Base-by-base conservation (phyloP, 2,888 invertebrate species). In the Junonia oenone region DNA sequence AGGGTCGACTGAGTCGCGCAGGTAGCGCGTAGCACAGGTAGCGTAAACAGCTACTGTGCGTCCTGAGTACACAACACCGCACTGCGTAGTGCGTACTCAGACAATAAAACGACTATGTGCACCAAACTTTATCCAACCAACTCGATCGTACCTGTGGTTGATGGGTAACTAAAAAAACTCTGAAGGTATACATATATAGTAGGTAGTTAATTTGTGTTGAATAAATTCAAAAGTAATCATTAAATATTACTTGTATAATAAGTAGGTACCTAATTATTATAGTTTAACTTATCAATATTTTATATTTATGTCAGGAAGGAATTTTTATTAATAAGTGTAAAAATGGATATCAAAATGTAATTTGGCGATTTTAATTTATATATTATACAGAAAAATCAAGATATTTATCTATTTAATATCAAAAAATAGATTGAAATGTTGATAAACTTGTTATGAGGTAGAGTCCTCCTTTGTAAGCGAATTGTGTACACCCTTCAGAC, bases 11-110 rank as follows among this genome's bases (percentile, higher is more conserved):
- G 56, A 63, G 67, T 81, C 81, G 83, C 73, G 71, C 81, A 71
- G 67, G 81, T 82, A 83, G 73, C 71, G 86, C 81, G 89, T 88
- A 89, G 84, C 72, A 87, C 88, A 86, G 87, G 90, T 88, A 90
- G 89, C 87, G 70, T 72, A 75, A 79, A 78, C 78, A 77, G 83
- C 86, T 86, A 82, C 89, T 76, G 86, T 81, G 69, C 66, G 78
- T 83, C 87, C 86, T 84, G 81, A 78, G 81, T 80, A 89, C 85
- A 89, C 83, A 85, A 81, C 76, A 79, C 70, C 74, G 76, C 66
- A 69, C 71, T 76, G 69, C 75, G 77, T 66, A 69, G 72, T 76
- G 68, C 33, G 22, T 51, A 51, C 15, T 45, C 27, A 52, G 26
- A 37, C 27, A 43, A 26, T 43, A 26, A 26, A 26, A 26, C n/a